Evolutionary conservation across 2,797 vertebrate species (phyloP).

Genomic region (Chelon labrosus): DNA sequence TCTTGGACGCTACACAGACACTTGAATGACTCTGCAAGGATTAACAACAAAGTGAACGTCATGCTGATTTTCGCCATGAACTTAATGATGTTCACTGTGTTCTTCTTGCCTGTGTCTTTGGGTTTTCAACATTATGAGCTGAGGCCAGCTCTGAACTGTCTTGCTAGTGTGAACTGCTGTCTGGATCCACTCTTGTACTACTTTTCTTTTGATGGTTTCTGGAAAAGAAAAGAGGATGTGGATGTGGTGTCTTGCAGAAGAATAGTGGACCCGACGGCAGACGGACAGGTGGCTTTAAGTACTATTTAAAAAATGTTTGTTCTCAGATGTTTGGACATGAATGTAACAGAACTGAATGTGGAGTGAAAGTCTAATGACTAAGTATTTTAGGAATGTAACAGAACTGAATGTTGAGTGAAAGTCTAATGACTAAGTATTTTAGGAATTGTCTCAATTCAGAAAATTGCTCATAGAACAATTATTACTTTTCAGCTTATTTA

Average conservation of each 20-base stretch:
- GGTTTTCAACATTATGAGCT: background rate
- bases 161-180: constrained; percentile 73
- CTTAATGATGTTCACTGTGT: constrained; percentile 68
- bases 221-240: constrained; percentile 62
- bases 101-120: constrained; percentile 65
- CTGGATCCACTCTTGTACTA: constrained; percentile 78
- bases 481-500: background rate
- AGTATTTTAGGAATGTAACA: background rate
- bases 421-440: too few relatives aligned
- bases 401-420: background rate
- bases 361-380: too few relatives aligned
- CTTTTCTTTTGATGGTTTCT: constrained; percentile 78
- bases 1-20: constrained; percentile 50
- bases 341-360: background rate
- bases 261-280: background rate
- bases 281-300: background rate
- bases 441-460: too few relatives aligned
- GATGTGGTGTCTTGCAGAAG: constrained; percentile 2
- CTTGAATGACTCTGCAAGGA: constrained; percentile 34
- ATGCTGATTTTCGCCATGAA: constrained; percentile 76
- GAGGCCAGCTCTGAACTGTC: constrained; percentile 18
- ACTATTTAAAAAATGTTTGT: background rate
- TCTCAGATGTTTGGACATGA: background rate
- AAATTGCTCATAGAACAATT: too few relatives aligned
- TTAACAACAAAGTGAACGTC: constrained; percentile 72